phyloP scores from a whole-genome alignment of 2,888 invertebrate species.

The Melipona bicolor region DNA sequence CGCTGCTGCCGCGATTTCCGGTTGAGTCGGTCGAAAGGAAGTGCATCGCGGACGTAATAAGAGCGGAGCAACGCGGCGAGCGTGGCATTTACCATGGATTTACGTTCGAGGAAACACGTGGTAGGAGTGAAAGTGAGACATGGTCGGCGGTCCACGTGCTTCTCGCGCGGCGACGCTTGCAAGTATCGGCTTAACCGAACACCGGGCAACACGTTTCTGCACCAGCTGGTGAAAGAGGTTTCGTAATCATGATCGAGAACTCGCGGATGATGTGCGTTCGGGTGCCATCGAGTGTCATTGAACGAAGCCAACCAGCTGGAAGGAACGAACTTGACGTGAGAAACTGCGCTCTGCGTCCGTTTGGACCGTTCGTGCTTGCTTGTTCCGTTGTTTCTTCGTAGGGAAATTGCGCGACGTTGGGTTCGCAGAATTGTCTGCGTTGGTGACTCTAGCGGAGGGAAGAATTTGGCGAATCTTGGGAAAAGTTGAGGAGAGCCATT shows the following conservation, averaged over 20 bases:
- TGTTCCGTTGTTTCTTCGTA: neutral
- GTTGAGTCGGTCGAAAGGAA: neutral
- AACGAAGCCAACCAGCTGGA: neutral
- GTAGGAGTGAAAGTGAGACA: conserved; percentile 75
- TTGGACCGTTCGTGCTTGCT: neutral
- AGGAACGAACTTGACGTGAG: neutral
- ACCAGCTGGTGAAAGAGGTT: neutral
- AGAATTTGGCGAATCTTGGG: neutral
- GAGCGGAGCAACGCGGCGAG: neutral
- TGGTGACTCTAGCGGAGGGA: neutral
- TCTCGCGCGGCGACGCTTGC: conserved; percentile 45
- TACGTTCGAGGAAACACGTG: conserved; percentile 67
- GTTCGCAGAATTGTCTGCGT: too few relatives aligned
- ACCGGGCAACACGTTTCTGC: conserved; percentile 22
- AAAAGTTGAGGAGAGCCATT: neutral
- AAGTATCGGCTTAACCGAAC: conserved; percentile 57
- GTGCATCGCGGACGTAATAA: neutral
- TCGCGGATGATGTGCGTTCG: neutral
- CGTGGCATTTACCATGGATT: conserved; percentile 28
- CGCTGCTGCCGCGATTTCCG: neutral
- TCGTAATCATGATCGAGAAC: conserved; percentile 2
- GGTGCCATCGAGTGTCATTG: neutral
- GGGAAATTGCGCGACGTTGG: too few relatives aligned
- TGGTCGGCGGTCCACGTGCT: conserved; percentile 70
- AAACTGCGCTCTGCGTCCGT: neutral